Evolutionary conservation across 1,140 invertebrate genomes (phyloP), one percentile per base, ranked within the genome.

Genomic region (Conus ventricosus): DNA sequence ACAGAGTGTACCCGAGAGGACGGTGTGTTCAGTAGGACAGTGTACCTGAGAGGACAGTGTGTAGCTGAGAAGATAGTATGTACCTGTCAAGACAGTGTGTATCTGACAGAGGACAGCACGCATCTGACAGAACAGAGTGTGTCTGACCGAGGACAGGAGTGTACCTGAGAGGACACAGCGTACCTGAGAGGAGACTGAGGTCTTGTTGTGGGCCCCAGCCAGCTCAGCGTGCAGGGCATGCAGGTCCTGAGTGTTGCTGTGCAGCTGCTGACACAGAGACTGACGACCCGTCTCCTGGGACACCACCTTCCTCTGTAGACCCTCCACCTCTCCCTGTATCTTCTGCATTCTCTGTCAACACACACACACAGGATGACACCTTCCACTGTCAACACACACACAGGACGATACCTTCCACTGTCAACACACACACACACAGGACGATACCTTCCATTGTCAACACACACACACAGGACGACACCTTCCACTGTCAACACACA

Each of bases 221-320:
- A 8, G 78, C 60, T n/a, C 25, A 17, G 55, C 20, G 17, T 71
- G 80, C 39, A 86, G 25, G 5, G 27, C 11, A 23, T 80, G 54
- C n/a, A 76, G 63, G 10, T 17, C 15, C 71, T 60, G 57, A 23
- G 25, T 60, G 81, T 71, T 51, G 39, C 76, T 71, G 25, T 85
- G 25, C 71, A 89, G 76, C 13, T 27, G 67, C 8, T 81, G 57
- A 6, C 57, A 88, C 54, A 89, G 85, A 54, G 67, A 51, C 25
- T 87, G 39, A 5, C 63, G 54, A 54, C 57, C 27, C 13, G 17
- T 20, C 81, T 85, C 55, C 51, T 83, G 60, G 25, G 27, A n/a
- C 39, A 81, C 10, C 17, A 84, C 63, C n/a, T 75, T 71, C 84
- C 53, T 51, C 83, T 78, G 71, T 20, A 67, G 76, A 23, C 71